A percentile compares a stretch with the other conserved stretches of the same genome.
Conservation (phyloP, 2,797 vertebrate genomes). For the Catharus ustulatus region DNA sequence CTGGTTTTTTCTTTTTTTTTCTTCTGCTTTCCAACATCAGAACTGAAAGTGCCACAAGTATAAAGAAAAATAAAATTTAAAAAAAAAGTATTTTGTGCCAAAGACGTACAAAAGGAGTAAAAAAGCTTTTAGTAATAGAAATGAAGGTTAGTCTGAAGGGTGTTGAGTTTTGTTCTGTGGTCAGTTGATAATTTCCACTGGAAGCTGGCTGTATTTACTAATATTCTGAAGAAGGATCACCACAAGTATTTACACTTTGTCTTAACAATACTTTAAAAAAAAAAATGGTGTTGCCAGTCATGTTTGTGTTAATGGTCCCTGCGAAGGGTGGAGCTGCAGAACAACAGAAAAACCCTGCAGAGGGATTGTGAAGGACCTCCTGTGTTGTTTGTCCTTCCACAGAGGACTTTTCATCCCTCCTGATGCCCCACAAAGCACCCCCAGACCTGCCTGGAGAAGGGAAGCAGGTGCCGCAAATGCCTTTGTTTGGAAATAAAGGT, state of each 20-base stretch:
- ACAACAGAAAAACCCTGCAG: not conserved
- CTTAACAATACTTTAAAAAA: not conserved
- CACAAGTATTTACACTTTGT: not conserved
- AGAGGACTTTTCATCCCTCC: not conserved
- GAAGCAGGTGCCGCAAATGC: not conserved
- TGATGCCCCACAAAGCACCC: not conserved
- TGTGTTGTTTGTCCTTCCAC: not conserved
- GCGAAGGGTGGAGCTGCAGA: not conserved
- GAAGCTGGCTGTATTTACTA: not conserved
- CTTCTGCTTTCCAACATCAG: constrained; percentile 29
- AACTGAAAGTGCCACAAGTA: constrained; percentile 34
- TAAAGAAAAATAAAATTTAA: constrained; percentile 15
- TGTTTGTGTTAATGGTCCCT: not conserved
- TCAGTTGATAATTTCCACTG: not conserved
- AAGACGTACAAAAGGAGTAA: not conserved
- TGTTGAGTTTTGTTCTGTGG: not conserved
- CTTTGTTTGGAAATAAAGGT: not conserved
- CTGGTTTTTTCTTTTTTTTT: not conserved
- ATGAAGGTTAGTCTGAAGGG: not conserved
- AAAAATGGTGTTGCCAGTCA: not conserved
- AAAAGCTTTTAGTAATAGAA: not conserved
- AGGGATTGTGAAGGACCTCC: not conserved
- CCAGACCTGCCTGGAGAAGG: not conserved
- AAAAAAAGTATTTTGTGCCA: not conserved
- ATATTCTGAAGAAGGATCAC: not conserved